A percentile compares a stretch with the other conserved stretches of the same genome.
Conservation (phyloP, 2,113 vertebrate genomes). For the Istiophorus platypterus region DNA sequence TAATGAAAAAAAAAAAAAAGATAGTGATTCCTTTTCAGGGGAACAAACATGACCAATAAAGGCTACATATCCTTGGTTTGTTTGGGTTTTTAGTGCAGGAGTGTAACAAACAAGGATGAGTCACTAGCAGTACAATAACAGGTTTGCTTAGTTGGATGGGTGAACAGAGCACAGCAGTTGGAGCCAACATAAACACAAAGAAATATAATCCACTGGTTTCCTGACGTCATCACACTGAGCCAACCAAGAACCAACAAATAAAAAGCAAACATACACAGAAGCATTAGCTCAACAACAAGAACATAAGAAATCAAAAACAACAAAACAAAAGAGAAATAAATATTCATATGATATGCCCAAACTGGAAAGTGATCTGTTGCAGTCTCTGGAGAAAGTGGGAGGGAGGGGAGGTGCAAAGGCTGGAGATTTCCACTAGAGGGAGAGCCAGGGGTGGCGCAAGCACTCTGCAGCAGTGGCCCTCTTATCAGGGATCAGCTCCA, state of each 20-base stretch:
- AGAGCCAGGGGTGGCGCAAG: constrained; percentile 94
- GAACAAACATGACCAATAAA: constrained; percentile 59
- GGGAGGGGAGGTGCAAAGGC: constrained; percentile 51
- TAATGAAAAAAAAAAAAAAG: constrained; percentile 59
- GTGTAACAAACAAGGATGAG: constrained; percentile 81
- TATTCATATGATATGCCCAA: constrained; percentile 81
- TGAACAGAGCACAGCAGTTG: constrained; percentile 67
- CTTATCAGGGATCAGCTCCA: constrained; percentile 96
- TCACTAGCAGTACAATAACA: constrained; percentile 72
- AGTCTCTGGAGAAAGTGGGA: constrained; percentile 75
- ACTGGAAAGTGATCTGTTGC: constrained; percentile 87
- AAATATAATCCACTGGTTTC: constrained; percentile 64
- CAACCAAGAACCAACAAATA: constrained; percentile 64
- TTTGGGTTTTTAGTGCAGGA: constrained; percentile 80
- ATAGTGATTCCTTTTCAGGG: constrained; percentile 40
- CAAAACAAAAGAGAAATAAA: constrained; percentile 78
- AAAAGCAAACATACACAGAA: constrained; percentile 74
- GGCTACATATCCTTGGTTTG: constrained; percentile 80
- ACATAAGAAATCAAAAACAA: constrained; percentile 62
- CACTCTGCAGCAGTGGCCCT: constrained; percentile 94
- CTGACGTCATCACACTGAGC: constrained; percentile 53
- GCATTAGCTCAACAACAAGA: constrained; percentile 72
- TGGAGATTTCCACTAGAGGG: constrained; percentile 84
- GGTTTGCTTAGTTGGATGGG: constrained; percentile 42
- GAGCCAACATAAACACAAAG: constrained; percentile 69